Conservation (phyloP, 2,797 vertebrate species). For the Esox lucius region DNA sequence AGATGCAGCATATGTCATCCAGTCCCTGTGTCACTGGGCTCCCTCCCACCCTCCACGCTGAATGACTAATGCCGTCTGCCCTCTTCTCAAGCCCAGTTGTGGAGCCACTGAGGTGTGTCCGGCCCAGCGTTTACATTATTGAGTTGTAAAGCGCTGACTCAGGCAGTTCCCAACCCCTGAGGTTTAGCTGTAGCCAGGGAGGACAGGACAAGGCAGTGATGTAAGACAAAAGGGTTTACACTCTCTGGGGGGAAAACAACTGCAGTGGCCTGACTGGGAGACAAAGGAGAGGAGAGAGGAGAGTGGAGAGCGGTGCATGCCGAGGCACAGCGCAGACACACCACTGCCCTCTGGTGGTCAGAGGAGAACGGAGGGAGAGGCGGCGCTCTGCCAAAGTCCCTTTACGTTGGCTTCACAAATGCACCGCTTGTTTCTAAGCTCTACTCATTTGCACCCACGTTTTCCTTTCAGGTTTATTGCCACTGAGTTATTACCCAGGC, state of each 20-base stretch:
- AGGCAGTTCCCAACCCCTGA: neutral
- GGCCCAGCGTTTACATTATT: neutral
- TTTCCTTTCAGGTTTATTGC: neutral
- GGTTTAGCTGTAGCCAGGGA: neutral
- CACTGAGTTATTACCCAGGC: too few species aligned
- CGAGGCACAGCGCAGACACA: constrained; percentile 6
- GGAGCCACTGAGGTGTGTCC: neutral
- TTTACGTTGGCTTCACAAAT: neutral
- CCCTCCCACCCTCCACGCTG: neutral
- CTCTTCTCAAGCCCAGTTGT: neutral
- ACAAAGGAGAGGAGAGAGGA: neutral
- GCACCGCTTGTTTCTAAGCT: neutral
- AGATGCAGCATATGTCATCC: neutral
- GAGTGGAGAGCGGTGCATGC: neutral
- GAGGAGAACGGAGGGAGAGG: constrained; percentile 1
- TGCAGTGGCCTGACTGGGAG: neutral
- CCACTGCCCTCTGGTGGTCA: constrained; percentile 50
- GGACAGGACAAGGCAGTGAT: neutral
- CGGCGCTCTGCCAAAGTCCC: neutral
- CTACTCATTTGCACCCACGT: neutral
- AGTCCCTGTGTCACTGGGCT: neutral
- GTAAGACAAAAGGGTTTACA: neutral
- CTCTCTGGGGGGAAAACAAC: neutral
- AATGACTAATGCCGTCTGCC: neutral
- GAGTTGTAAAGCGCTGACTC: neutral